These are phyloP conservation scores for Neoseiulus cucumeris DNA, from an alignment of 1,140 invertebrate species.

Conservation along the genomic window DNA sequence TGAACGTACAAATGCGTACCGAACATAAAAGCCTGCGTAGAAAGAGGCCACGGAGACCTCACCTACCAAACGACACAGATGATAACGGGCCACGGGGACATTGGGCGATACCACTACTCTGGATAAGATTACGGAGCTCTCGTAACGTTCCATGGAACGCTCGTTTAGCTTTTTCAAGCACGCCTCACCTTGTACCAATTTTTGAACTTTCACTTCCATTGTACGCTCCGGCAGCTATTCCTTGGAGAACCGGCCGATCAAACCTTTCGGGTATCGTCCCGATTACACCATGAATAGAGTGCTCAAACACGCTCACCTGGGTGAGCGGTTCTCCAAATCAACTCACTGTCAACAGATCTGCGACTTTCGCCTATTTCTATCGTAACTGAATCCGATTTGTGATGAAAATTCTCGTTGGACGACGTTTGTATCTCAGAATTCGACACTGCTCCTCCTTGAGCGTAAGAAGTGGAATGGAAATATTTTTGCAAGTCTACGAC, in stretches of 20 bases:
- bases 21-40: too few relatives aligned
- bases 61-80: too few relatives aligned
- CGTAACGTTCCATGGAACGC: too few relatives aligned
- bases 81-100: too few relatives aligned
- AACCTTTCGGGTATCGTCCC: slow-evolving; percentile 87
- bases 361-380: slow-evolving; percentile 26
- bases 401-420: slow-evolving; percentile 17
- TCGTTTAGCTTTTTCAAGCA: background rate
- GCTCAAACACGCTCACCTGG: too few relatives aligned
- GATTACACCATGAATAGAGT: slow-evolving; percentile 72
- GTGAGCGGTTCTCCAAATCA: slow-evolving; percentile 74
- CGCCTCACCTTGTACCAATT: background rate
- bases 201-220: background rate
- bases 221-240: background rate
- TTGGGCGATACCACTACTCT: too few relatives aligned
- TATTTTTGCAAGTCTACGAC: slow-evolving; percentile 56
- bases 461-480: slow-evolving; percentile 5
- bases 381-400: slow-evolving; percentile 42
- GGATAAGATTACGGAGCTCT: too few relatives aligned
- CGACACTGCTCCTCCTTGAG: slow-evolving; percentile 1
- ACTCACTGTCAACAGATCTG: slow-evolving; percentile 73
- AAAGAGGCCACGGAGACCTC: too few relatives aligned
- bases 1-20: too few relatives aligned
- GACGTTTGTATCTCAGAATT: slow-evolving; percentile 18
- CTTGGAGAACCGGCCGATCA: slow-evolving; percentile 66